Base-by-base conservation (phyloP, 2,888 invertebrate genomes). In the Branchipolynoe longqiensis region DNA sequence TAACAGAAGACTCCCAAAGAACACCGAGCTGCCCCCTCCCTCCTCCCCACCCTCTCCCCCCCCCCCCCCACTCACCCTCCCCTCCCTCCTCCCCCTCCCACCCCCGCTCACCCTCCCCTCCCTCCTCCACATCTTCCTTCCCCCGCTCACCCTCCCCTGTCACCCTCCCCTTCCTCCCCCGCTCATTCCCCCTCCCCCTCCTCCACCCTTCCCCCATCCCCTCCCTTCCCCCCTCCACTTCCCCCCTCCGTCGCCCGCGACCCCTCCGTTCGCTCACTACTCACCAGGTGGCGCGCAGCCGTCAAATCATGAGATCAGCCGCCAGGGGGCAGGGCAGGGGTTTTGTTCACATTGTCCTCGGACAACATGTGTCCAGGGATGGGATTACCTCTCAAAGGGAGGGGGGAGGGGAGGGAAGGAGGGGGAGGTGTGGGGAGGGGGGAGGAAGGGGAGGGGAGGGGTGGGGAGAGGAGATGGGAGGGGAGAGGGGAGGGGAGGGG, bases 271-370 rank as follows among this genome's bases (percentile, higher is more conserved):
- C n/a, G n/a, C n/a, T n/a, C n/a, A n/a, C n/a, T n/a, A n/a, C n/a
- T n/a, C n/a, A n/a, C 25, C 31, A 31, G 25, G 62, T 14, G 62
- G 25, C 62, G 36, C 33, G 36, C 69, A 69, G 38, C 69, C 38
- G 69, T 36, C 69, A 69, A 69, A 36, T 62, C 31, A 62, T 62
- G 28, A 31, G 25, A 33, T 38, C 69, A 69, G 69, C 22, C n/a
- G 28, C 31, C n/a, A n/a, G 58, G 58, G 58, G 69, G 38, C 69
- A 69, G 33, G 14, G 14, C 38, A 31, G 33, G 69, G 22, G 33
- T 69, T 36, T 69, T 69, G 69, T 69, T 22, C 18, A 12, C 69
- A 36, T 69, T 69, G 69, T 69, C 18, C 2, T 36, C 2, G 38
- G n/a, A 33, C 69, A 69, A 69, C 69, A 69, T 69, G 69, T 33